Evolutionary conservation across 2,113 vertebrate species (phyloP), one percentile per base, ranked within the genome.

Genomic region (Myrmophylax atrothorax): DNA sequence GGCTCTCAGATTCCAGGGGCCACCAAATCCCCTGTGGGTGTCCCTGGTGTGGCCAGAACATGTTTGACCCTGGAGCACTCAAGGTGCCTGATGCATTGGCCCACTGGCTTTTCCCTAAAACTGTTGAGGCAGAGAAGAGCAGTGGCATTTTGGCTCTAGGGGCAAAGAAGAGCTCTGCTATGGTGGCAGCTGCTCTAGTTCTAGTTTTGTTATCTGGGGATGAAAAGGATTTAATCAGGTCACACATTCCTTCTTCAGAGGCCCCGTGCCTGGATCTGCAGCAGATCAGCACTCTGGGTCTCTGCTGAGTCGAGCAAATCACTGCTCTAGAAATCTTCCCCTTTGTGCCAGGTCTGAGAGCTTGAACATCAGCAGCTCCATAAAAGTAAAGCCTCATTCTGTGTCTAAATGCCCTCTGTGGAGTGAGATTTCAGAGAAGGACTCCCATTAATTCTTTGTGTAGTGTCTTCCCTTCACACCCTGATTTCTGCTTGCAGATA

Each of bases 401-500:
- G 49, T 55, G 49, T 42, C 22, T n/a, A 9, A 47, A 11, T 33
- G 50, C 47, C 31, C 68, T 42, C 14, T 50, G 7, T 13, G 47
- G 44, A n/a, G 46, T 1, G 38, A 15, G 38, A n/a, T 67, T 37
- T 18, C 5, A 3, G 86, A 46, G 72, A 5, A 14, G 18, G 50
- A 26, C 91, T 47, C 1, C 35, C 59, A 28, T 25, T 28, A 18
- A 38, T 18, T 38, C 12, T 29, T 12, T 0, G 28, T 70, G 63
- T 47, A 35, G 62, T 7, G 17, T 10, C 18, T 26, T 28, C 9
- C 53, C 11, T 12, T 23, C 58, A 1, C 6, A 9, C 5, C 0
- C 18, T 18, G 64, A 11, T 90, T 94, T 96, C 91, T 77, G 85
- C 50, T 87, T 97, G 70, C 90, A 99, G 99, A 98, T 99, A 31